Evolutionary conservation across 1,140 invertebrate species (phyloP), one percentile per base, ranked within the genome.

Genomic region (Scaptomyza pallida): DNA sequence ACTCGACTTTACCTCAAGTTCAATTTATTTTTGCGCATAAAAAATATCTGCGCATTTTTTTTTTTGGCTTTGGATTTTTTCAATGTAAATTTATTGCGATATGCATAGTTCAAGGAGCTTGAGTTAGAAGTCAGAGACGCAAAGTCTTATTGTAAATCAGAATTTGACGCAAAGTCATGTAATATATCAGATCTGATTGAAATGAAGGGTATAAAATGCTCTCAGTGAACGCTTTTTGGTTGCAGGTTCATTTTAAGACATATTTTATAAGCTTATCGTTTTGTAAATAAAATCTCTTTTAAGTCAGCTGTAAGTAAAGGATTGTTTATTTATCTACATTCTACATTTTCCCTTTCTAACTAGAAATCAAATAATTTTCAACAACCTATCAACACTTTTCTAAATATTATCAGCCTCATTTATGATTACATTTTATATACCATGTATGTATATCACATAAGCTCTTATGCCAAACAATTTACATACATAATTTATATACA

Each of bases 11-110:
- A 45, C 57, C 63, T 69, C 45, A 72, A 70, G 78, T 82, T 86
- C 82, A 88, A 86, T 86, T 86, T 86, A 72, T 88, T 86, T n/a
- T 83, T 86, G 45, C 62, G 70, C 81, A 85, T 81, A 88, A 82
- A 78, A 85, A 73, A 86, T 80, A 86, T 83, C 63, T 86, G 69
- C 76, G 70, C 52, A 85, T 72, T 78, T 83, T 72, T 67, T 72
- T 78, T 83, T 72, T 67, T 57, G 41, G 37, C 54, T 30, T 30
- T 12, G 35, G 51, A 44, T 50, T 44, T 50, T 44, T 47, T 63
- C 15, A 62, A 59, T 64, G 65, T 45, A 74, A 59, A 70, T 77
- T 75, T 79, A 75, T 72, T 67, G 65, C 54, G 54, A 45, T 54
- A 77, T 75, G 65, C 65, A 60, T 50, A 60, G 61, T 41, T 57